phyloP scores from a whole-genome alignment of 2,797 vertebrate species.

The Chiroxiphia lanceolata region DNA sequence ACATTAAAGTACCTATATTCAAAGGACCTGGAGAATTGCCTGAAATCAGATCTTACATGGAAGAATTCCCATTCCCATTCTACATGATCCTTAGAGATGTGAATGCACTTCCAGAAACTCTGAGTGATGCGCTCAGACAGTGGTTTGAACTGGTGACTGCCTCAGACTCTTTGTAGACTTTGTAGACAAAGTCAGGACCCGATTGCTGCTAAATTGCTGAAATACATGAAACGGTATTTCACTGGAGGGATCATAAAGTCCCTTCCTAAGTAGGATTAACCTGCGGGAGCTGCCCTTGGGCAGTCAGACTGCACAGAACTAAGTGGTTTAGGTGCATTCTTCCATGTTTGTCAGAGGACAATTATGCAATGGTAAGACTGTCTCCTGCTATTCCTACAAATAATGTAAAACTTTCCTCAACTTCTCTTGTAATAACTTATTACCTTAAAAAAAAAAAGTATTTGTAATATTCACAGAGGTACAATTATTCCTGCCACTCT shows the following conservation, averaged over 20 bases:
- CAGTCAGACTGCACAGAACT: background rate
- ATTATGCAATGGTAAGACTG: constrained; percentile 55
- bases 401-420: background rate
- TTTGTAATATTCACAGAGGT: background rate
- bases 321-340: background rate
- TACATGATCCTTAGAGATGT: constrained; percentile 93
- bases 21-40: constrained; percentile 90
- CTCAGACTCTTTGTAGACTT: constrained; percentile 75
- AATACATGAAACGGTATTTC: background rate
- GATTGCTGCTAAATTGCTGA: background rate
- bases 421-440: constrained; percentile 61
- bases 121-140: constrained; percentile 94
- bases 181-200: background rate
- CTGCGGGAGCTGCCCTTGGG: background rate
- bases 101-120: constrained; percentile 91
- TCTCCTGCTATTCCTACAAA: background rate
- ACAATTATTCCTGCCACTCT: constrained; percentile 15
- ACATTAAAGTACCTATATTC: constrained; percentile 98
- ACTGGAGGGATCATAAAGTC: background rate
- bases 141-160: constrained; percentile 97
- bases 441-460: background rate
- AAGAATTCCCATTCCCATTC: constrained; percentile 98
- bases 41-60: constrained; percentile 97
- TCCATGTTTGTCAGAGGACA: constrained; percentile 3
- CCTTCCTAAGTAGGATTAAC: background rate